Base-by-base conservation (phyloP, 2,888 invertebrate genomes). In the Caenorhabditis angaria region DNA sequence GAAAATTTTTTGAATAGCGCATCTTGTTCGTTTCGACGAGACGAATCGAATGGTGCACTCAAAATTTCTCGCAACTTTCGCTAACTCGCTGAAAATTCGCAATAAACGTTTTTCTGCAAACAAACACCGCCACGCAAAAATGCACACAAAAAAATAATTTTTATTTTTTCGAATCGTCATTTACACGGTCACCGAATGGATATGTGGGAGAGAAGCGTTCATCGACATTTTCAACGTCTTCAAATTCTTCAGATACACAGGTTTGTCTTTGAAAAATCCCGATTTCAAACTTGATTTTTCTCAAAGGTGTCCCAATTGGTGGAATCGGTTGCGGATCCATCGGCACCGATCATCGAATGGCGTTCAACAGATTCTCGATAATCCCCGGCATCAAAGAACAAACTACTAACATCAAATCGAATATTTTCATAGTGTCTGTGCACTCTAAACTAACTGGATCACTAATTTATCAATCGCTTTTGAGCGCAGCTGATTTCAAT, bases 301-400 rank as follows among this genome's bases (percentile, higher is more conserved):
- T 32, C 5, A 61, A 53, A 78, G 82, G 81, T 24, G 81, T 82
- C 10, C 82, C 82, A 12, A 51, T 81, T 50, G 82, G 82, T 10
- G 76, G 80, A 32, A 76, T 82, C 55, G 94, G 94, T 3, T 90
- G 91, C 76, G 93, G 92, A 0, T 92, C 93, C 0, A 95, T 96
- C 82, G 95, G 95, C 4, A 91, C 95, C 62, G 95, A 95, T 3
- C 95, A 91, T 89, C 92, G 92, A 85, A 89, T 89, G 20, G 96
- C 95, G 27, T 96, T 96, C 89, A 94, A 94, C 88, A 91, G 95
- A 62, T 95, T 89, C 88, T 93, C 94, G 88, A 90, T 96, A 87
- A 91, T 91, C 73, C 95, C 95, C 0, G 95, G 95, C 58, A 90
- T 93, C 70, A 95, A 94, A 89, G 93, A 94, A 85, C 93, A 94